These are phyloP conservation scores for Piprites chloris DNA, from an alignment of 2,113 vertebrate species.

Conservation along the genomic window DNA sequence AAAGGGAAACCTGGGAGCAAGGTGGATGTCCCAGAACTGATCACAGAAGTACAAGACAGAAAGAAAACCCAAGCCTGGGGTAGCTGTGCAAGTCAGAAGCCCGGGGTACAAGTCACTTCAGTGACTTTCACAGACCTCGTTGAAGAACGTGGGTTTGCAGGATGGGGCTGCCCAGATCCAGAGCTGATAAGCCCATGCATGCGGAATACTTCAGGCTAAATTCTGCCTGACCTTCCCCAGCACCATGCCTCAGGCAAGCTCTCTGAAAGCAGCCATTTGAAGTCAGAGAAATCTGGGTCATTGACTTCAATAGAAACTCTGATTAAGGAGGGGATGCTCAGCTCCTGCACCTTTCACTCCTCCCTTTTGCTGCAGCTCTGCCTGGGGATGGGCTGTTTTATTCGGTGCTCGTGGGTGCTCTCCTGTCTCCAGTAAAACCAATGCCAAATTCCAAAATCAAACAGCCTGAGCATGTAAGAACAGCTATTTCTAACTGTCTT, in stretches of 20 bases:
- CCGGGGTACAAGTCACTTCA: background rate
- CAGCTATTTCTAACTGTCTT: conserved; percentile 59
- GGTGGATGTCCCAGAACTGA: background rate
- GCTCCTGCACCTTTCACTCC: conserved; percentile 39
- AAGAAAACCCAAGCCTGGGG: background rate
- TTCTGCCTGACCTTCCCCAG: conserved; percentile 47
- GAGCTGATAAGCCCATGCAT: background rate
- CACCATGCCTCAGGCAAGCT: background rate
- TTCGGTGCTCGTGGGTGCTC: conserved; percentile 35
- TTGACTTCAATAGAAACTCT: conserved; percentile 41
- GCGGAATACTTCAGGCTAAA: background rate
- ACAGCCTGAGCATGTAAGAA: conserved; percentile 64
- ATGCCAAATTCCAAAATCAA: conserved; percentile 58
- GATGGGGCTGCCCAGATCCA: background rate
- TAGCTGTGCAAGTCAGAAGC: background rate
- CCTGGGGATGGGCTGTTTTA: conserved; percentile 29
- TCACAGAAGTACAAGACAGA: background rate
- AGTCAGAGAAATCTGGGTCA: conserved; percentile 60
- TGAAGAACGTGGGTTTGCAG: background rate
- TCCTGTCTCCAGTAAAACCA: conserved; percentile 44
- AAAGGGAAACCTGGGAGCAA: background rate
- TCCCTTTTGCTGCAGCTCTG: conserved; percentile 40
- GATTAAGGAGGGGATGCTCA: conserved; percentile 35
- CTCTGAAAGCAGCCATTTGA: conserved; percentile 48
- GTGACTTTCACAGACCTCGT: background rate